Evolutionary conservation across 2,113 vertebrate species (phyloP).

Genomic region (Chelonoidis abingdonii): DNA sequence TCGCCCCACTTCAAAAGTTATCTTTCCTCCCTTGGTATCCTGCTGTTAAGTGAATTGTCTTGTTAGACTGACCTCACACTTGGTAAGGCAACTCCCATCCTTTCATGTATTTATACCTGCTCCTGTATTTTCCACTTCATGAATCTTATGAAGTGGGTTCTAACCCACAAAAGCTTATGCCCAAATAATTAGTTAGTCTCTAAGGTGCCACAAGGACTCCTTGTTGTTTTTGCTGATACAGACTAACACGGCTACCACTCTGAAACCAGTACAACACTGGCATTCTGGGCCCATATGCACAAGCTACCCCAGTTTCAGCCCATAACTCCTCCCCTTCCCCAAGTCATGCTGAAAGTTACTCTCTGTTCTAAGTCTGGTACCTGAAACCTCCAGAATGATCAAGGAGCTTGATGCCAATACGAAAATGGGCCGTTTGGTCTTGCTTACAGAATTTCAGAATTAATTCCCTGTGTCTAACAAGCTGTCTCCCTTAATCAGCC

Average conservation of each 20-base stretch:
- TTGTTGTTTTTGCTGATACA: no score
- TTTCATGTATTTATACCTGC: no score
- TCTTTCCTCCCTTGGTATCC: no score
- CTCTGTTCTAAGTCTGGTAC: neutral
- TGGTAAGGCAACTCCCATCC: no score
- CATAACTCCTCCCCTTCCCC: neutral
- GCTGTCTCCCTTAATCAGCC: conserved; percentile 54
- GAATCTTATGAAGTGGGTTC: no score
- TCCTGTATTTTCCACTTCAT: no score
- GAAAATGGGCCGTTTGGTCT: conserved; percentile 32
- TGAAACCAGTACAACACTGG: neutral
- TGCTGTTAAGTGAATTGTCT: no score
- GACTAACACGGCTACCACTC: no score
- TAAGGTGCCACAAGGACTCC: no score
- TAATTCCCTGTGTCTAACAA: conserved; percentile 58
- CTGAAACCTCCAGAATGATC: neutral
- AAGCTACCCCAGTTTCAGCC: neutral
- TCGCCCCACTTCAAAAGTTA: neutral
- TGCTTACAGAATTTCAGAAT: conserved; percentile 44
- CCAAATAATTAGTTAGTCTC: no score
- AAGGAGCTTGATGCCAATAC: conserved; percentile 12
- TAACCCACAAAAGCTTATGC: no score
- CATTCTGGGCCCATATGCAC: neutral
- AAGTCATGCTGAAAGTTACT: neutral
- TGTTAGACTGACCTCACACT: no score